phyloP scores from a whole-genome alignment of 2,797 vertebrate genomes.

The Acrossocheilus wenchowensis region DNA sequence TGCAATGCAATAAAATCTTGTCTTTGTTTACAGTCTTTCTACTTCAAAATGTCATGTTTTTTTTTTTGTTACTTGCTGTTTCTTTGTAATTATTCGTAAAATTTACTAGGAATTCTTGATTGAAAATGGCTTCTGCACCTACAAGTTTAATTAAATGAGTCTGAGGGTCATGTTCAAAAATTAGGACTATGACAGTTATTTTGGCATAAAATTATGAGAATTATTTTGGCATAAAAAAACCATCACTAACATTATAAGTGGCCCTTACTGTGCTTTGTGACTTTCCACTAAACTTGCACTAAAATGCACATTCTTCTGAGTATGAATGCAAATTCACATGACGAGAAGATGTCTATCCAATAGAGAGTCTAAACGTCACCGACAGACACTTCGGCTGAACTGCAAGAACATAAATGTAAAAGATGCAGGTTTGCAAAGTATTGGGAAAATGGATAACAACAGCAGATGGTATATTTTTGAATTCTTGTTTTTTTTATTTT shows the following conservation, averaged over 20 bases:
- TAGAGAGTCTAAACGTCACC: neutral
- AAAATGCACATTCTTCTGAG: neutral
- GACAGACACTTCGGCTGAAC: neutral
- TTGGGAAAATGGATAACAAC: neutral
- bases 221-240: too few relatives aligned
- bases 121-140: too few relatives aligned
- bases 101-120: too few relatives aligned
- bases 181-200: too few relatives aligned
- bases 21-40: too few relatives aligned
- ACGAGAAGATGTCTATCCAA: neutral
- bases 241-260: neutral
- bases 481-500: neutral
- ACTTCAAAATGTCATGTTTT: too few relatives aligned
- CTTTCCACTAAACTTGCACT: neutral
- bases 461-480: neutral
- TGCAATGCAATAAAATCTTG: neutral
- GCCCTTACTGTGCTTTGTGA: neutral
- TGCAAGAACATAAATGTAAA: neutral
- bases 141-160: too few relatives aligned
- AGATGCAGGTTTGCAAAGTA: neutral
- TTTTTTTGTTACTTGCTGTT: too few relatives aligned
- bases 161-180: too few relatives aligned
- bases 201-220: too few relatives aligned
- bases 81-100: too few relatives aligned
- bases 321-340: neutral